Base-by-base conservation (phyloP, 2,888 invertebrate species). In the Sphecodes monilicornis region DNA sequence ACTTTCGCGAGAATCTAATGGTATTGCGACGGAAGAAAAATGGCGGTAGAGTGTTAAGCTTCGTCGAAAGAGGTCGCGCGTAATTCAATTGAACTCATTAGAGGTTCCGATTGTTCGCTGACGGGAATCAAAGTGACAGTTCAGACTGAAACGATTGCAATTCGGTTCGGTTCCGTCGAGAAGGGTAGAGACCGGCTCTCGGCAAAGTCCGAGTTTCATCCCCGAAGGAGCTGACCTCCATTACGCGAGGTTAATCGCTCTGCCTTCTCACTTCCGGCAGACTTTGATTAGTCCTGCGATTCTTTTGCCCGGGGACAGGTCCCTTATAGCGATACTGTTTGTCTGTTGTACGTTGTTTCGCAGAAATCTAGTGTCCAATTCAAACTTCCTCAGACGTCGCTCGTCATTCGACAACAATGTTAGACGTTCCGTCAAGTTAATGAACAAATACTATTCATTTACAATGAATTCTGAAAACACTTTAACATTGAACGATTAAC, bases 221-320 rank as follows among this genome's bases (percentile, higher is more conserved):
- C 93, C 94, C 93, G 91, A 91, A 93, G 94, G 93, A 93, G 92
- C 91, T 92, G 92, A 93, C 92, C 92, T 92, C 94, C 92, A 94
- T 94, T 94, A 93, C 93, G 93, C 90, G 92, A 92, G 94, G 94
- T 94, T 94, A 94, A 94, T 94, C 94, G 92, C 94, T 91, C 91
- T 89, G 91, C 91, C 93, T 92, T 92, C 92, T 92, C 93, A 92
- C 93, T 94, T 93, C 91, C 90, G 86, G 87, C 87, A 90, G 92
- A 94, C 94, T 94, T 94, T 94, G 94, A 94, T 94, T 94, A 93
- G 93, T 90, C 92, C 87, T 87, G 90, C 91, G 93, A 94, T 94
- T 93, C 94, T 92, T 93, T 94, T 94, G 93, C 93, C 93, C 92
- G 91, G 86, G 82, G 88, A 89, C 86, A 84, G 85, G 84, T 75